Percentiles rank a stretch among this genome's conserved stretches.
Evolutionary conservation across 2,113 vertebrate genomes (phyloP).

Genomic region (Percopsis transmontana): DNA sequence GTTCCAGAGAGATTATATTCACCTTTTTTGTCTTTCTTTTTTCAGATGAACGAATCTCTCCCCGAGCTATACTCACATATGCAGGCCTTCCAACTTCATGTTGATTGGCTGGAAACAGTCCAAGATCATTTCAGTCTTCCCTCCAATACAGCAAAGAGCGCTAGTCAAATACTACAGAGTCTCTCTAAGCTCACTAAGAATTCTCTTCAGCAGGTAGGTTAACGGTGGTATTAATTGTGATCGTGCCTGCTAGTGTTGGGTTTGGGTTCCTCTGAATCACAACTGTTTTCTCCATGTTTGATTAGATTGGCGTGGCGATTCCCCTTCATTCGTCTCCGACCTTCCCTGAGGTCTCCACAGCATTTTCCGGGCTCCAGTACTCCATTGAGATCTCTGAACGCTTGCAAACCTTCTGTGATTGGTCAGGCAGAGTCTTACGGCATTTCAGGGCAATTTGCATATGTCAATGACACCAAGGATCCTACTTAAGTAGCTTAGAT

Average conservation of each 20-base stretch:
- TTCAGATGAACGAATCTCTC: slow-evolving; percentile 62
- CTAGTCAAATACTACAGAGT: slow-evolving; percentile 31
- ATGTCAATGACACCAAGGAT: slow-evolving; percentile 5
- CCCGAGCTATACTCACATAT: slow-evolving; percentile 35
- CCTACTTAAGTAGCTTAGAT: neutral
- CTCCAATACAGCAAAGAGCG: slow-evolving; percentile 21
- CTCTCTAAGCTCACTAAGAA: slow-evolving; percentile 18
- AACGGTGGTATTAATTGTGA: too few relatives aligned
- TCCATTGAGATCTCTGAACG: slow-evolving; percentile 53
- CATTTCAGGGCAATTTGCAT: neutral
- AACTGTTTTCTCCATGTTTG: neutral
- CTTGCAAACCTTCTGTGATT: slow-evolving; percentile 44
- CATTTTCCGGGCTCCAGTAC: slow-evolving; percentile 48
- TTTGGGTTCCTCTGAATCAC: too few relatives aligned
- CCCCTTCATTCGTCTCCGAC: neutral
- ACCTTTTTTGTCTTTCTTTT: neutral
- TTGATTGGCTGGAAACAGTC: slow-evolving; percentile 58
- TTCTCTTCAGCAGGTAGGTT: slow-evolving; percentile 54
- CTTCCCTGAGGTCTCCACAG: slow-evolving; percentile 27
- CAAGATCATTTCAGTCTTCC: slow-evolving; percentile 42
- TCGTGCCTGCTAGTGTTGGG: too few relatives aligned
- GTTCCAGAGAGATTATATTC: neutral
- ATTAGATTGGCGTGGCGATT: slow-evolving; percentile 25
- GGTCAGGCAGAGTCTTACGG: slow-evolving; percentile 41
- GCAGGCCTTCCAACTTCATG: slow-evolving; percentile 52